Evolutionary conservation across 2,113 vertebrate genomes (phyloP).

Genomic region (Salvelinus alpinus): DNA sequence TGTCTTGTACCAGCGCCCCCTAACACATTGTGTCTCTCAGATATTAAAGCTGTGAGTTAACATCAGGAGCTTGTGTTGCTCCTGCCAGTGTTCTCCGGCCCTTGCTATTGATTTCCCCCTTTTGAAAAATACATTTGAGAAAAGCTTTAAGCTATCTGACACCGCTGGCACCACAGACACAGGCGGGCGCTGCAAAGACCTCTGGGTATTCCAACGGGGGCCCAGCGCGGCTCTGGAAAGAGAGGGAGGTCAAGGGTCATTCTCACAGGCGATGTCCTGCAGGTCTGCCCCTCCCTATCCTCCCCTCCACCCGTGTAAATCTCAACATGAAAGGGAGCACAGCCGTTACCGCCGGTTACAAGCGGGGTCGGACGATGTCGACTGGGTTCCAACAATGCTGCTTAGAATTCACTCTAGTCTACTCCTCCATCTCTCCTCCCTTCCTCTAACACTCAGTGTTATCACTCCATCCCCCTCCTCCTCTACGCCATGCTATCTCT

Average conservation of each 20-base stretch:
- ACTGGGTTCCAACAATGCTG: conserved; percentile 13
- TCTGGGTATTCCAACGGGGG: conserved; percentile 49
- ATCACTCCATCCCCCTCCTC: conserved; percentile 30
- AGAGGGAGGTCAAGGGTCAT: conserved; percentile 60
- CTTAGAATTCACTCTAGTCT: conserved; percentile 34
- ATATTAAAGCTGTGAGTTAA: conserved; percentile 52
- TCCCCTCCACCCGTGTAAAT: conserved; percentile 53
- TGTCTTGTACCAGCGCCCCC: conserved; percentile 52
- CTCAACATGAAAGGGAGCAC: conserved; percentile 56
- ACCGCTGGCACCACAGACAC: conserved; percentile 55
- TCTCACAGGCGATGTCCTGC: conserved; percentile 64
- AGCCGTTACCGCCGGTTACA: conserved; percentile 52
- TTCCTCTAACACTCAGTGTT: conserved; percentile 44
- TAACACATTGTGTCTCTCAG: conserved; percentile 54
- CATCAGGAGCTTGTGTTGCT: conserved; percentile 65
- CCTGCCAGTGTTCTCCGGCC: conserved; percentile 50
- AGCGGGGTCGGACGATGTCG: conserved; percentile 24
- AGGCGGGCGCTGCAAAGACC: conserved; percentile 45
- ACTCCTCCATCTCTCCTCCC: conserved; percentile 27
- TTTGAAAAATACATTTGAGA: conserved; percentile 73
- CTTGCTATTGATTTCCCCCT: conserved; percentile 71
- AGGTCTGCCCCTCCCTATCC: conserved; percentile 45
- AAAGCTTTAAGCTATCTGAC: conserved; percentile 69
- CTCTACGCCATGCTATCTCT: conserved; percentile 34
- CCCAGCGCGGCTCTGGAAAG: conserved; percentile 52